Evolutionary conservation across 2,797 vertebrate genomes (phyloP), one percentile per base, ranked within the genome.

Genomic region (Rhadinocentrus ornatus): DNA sequence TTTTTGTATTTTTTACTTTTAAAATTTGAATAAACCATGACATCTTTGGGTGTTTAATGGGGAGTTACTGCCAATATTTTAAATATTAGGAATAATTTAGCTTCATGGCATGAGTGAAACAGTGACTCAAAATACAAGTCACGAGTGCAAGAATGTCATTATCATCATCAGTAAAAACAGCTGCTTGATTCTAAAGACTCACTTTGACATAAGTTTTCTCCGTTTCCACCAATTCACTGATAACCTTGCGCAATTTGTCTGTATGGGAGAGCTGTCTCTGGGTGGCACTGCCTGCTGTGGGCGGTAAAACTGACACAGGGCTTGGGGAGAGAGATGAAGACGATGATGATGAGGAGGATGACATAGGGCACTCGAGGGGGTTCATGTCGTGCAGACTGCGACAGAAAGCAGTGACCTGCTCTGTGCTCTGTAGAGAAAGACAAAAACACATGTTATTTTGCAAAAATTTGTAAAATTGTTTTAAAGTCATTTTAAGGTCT

Each of bases 141-240:
- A 2, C 2, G 31, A 11, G 56, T 7, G 10, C 46, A 13, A 54
- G 2, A 46, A 0, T 10, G 3, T 55, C 0, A 20, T 50, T 59
- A 15, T 54, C 12, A 50, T 6, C 53, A 22, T 46, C 3, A 58
- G 11, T 10, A 59, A 59, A 37, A 16, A 26, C 10, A 34, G 11
- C 50, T 53, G 22, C 4, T 18, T 18, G 50, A 50, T 13, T 2
- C n/a, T 9, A 34, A 24, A 26, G 6, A 83, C 89, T 78, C 44
- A 99, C 98, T 88, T 99, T 99, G 83, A 98, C 98, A 0, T 99
- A 99, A 55, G 98, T 98, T 88, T 96, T 96, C 80, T 99, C 98
- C 0, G 98, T 99, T 92, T 98, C 96, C 66, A 99, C 95, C 11
- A 99, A 94, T 83, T 99, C 98, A 12, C 93, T 96, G 92, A 99